phyloP scores from a whole-genome alignment of 2,113 vertebrate genomes.

The Seriola dumerili region DNA sequence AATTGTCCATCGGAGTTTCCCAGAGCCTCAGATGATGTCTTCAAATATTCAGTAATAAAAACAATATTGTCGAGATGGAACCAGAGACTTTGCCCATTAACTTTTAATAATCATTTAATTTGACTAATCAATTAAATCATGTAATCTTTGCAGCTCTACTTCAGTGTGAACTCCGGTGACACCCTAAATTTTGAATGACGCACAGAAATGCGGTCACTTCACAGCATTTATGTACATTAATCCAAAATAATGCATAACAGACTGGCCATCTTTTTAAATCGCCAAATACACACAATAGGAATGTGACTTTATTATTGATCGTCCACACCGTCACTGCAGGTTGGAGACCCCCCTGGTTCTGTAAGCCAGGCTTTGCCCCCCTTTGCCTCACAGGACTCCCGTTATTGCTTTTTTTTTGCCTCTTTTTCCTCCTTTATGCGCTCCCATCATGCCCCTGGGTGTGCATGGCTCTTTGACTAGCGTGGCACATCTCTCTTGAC shows the following conservation, averaged over 20 bases:
- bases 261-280: not conserved
- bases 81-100: too few relatives aligned
- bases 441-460: constrained; percentile 76
- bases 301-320: not conserved
- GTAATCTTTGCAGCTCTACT: too few relatives aligned
- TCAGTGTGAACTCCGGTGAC: too few relatives aligned
- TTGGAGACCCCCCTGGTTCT: constrained; percentile 14
- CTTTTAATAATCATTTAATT: not conserved
- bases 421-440: constrained; percentile 66
- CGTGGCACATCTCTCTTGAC: constrained; percentile 83
- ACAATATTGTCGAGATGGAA: too few relatives aligned
- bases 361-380: constrained; percentile 10
- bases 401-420: constrained; percentile 60
- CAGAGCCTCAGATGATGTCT: not conserved
- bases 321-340: constrained; percentile 2
- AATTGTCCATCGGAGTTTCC: too few relatives aligned
- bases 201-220: too few relatives aligned
- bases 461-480: constrained; percentile 80
- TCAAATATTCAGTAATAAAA: too few relatives aligned
- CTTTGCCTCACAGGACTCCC: constrained; percentile 22
- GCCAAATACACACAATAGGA: not conserved
- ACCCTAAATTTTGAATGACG: not conserved
- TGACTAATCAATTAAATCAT: not conserved
- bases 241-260: too few relatives aligned
- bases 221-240: too few relatives aligned